Percentiles rank a stretch among this genome's conserved stretches.
Evolutionary conservation across 2,888 invertebrate species (phyloP).

Genomic region (Zaprionus obscuricornis): DNA sequence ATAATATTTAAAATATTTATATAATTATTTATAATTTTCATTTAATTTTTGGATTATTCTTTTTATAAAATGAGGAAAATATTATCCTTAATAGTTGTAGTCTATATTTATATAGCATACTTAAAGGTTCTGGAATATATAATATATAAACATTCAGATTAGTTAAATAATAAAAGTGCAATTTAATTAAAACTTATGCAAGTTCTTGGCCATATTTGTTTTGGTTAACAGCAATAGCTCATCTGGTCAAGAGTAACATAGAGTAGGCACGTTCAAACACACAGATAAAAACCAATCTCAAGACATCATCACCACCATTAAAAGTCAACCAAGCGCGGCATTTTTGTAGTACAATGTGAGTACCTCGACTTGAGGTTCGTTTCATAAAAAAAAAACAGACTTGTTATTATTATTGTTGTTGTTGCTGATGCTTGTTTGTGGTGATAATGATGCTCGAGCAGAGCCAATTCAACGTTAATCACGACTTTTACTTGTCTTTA

Average conservation of each 20-base stretch:
- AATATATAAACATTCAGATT: too few relatives aligned
- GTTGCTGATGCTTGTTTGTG: constrained; percentile 47
- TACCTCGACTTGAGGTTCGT: constrained; percentile 40
- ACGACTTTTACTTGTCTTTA: constrained; percentile 79
- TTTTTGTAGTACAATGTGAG: constrained; percentile 65
- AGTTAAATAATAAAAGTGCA: constrained; percentile 22
- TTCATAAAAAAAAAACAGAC: constrained; percentile 44
- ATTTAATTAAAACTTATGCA: constrained; percentile 54
- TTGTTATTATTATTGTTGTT: constrained; percentile 18
- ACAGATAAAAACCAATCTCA: background rate
- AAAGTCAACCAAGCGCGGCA: constrained; percentile 73
- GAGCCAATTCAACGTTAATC: constrained; percentile 75
- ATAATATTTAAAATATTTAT: too few relatives aligned
- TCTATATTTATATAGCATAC: constrained; percentile 37
- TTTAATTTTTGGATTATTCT: too few relatives aligned
- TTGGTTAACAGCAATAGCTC: constrained; percentile 43
- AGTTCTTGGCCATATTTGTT: constrained; percentile 44
- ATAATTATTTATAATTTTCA: too few relatives aligned
- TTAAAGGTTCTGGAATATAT: constrained; percentile 23
- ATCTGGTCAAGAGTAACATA: constrained; percentile 23
- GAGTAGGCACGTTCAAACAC: background rate
- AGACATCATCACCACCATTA: constrained; percentile 72
- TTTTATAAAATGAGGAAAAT: too few relatives aligned
- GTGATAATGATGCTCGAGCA: constrained; percentile 68
- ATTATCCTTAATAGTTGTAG: too few relatives aligned